Base-by-base conservation (phyloP, 2,888 invertebrate genomes). In the Salpingus planirostris region DNA sequence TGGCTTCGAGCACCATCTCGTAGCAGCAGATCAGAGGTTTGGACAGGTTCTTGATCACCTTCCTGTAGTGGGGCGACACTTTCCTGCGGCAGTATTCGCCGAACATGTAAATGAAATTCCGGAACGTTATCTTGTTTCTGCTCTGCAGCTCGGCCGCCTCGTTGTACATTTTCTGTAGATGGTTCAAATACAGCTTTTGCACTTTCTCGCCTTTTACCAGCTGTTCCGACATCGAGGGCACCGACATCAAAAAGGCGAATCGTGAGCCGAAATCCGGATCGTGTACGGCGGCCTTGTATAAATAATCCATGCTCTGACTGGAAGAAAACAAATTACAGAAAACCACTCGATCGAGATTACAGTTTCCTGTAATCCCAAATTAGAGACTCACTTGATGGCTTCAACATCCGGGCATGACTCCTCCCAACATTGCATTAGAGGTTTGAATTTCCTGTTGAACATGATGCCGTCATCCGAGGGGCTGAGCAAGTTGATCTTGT, bases 21-120 rank as follows among this genome's bases (percentile, higher is more conserved):
- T 68, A 51, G 41, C 63, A 67, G 11, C 52, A 44, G 8, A 64
- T 23, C 27, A 68, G 45, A 5, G 68, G 64, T 2, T 40, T 29
- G 2, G 50, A 43, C 48, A 55, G 43, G 43, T 52, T 49, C 13
- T 29, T 49, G 29, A 59, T 52, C 3, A 49, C 53, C 23, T 42
- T 38, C 8, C 52, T 57, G 35, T 49, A 46, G 2, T 40, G 34
- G 12, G 57, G 30, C 37, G 49, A 53, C 3, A 60, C 57, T 48
- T 54, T 59, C 33, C 57, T 49, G n/a, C n/a, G n/a, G 30, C 51
- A 62, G 42, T 58, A 58, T 34, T 62, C 62, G 2, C 65, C 62
- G 28, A 69, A 46, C 36, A 69, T 50, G 31, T 49, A 54, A 14
- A 65, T 50, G 29, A 59, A 46, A 46, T 65, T 68, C 8, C 61